These are phyloP conservation scores for Therioaphis trifolii DNA, from an alignment of 2,888 invertebrate genomes.

Conservation along the genomic window DNA sequence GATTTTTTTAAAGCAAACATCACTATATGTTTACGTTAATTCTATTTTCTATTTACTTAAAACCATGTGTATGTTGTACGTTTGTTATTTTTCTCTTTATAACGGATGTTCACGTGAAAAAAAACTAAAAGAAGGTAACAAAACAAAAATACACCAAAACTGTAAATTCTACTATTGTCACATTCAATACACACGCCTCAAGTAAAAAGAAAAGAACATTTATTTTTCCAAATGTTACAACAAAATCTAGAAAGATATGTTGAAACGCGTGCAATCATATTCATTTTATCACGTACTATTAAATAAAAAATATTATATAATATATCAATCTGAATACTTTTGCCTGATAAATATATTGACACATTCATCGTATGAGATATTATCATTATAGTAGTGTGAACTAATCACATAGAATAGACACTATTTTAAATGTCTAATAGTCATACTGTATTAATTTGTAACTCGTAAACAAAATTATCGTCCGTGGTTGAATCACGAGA, in stretches of 20 bases:
- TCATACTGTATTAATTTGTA: too few species aligned
- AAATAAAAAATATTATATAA: too few species aligned
- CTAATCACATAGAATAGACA: too few species aligned
- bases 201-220: not conserved
- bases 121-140: not conserved
- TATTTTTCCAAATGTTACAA: not conserved
- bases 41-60: not conserved
- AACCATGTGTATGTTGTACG: not conserved
- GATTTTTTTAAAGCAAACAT: slow-evolving; percentile 19
- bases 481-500: too few species aligned
- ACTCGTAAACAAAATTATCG: too few species aligned
- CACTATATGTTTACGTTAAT: not conserved
- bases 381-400: too few species aligned
- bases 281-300: too few species aligned
- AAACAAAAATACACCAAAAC: not conserved
- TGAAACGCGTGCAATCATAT: not conserved
- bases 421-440: too few species aligned
- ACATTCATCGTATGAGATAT: too few species aligned
- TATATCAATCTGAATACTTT: too few species aligned
- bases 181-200: not conserved
- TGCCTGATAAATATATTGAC: too few species aligned
- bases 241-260: not conserved
- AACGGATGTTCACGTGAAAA: not conserved
- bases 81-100: not conserved
- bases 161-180: not conserved